Conservation (phyloP, 2,113 vertebrate genomes). For the Percopsis transmontana region DNA sequence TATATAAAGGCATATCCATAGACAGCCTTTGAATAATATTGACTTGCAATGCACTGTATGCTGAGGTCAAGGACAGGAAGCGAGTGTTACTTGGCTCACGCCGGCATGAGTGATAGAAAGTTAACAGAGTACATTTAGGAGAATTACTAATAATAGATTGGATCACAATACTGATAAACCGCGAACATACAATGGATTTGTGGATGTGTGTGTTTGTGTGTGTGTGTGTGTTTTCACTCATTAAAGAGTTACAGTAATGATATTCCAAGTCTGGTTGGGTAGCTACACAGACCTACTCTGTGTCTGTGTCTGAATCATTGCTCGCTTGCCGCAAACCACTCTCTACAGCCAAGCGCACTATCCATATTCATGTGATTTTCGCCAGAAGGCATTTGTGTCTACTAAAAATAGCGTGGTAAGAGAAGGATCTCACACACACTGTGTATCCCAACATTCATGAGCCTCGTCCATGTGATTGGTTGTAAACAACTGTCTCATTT, state of each 20-base stretch:
- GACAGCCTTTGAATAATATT: slow-evolving; percentile 80
- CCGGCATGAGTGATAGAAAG: slow-evolving; percentile 60
- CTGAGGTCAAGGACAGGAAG: slow-evolving; percentile 69
- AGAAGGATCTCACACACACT: slow-evolving; percentile 72
- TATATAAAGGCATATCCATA: slow-evolving; percentile 80
- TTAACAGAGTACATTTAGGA: slow-evolving; percentile 49
- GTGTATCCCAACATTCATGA: slow-evolving; percentile 68
- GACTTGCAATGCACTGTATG: slow-evolving; percentile 71
- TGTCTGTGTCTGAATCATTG: slow-evolving; percentile 65
- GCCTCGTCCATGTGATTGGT: slow-evolving; percentile 55
- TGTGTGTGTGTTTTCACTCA: too few species aligned
- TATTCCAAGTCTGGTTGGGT: too few species aligned
- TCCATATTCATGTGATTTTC: slow-evolving; percentile 83
- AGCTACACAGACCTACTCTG: too few species aligned
- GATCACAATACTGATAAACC: slow-evolving; percentile 5
- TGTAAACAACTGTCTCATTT: slow-evolving; percentile 68
- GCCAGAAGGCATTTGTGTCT: slow-evolving; percentile 79
- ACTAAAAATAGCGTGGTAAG: slow-evolving; percentile 81
- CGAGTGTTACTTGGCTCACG: slow-evolving; percentile 37
- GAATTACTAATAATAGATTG: slow-evolving; percentile 25
- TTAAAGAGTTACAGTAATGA: too few species aligned
- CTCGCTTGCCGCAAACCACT: slow-evolving; percentile 67
- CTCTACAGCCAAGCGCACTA: slow-evolving; percentile 72
- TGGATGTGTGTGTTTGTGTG: too few species aligned
- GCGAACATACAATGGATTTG: too few species aligned